phyloP scores from a whole-genome alignment of 2,113 vertebrate genomes.

The Irena cyanogastra region DNA sequence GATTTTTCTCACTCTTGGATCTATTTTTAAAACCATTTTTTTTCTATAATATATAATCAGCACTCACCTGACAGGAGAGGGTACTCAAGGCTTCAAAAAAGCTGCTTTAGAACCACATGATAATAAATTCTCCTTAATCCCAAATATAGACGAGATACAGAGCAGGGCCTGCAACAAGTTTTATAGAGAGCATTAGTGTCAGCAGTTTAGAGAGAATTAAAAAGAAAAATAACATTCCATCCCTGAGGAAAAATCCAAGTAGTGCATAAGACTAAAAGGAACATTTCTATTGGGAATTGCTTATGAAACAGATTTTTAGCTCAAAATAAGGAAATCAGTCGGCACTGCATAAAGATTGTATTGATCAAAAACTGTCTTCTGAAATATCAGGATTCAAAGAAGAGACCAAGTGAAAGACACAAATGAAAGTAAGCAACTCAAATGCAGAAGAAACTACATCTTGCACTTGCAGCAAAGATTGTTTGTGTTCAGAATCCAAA shows the following conservation, averaged over 20 bases:
- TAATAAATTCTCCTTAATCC: conserved; percentile 43
- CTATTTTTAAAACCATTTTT: conserved; percentile 29
- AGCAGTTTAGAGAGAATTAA: conserved; percentile 46
- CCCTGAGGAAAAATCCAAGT: conserved; percentile 12
- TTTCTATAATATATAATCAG: neutral
- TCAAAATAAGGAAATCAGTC: conserved; percentile 25
- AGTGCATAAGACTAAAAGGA: neutral
- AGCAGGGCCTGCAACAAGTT: conserved; percentile 5
- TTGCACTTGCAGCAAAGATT: neutral
- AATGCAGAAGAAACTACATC: neutral
- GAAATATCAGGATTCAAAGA: neutral
- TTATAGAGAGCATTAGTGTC: conserved; percentile 49
- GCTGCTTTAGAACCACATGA: conserved; percentile 23
- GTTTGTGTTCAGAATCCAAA: neutral
- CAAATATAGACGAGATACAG: neutral
- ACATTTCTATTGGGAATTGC: neutral
- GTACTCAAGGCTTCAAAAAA: conserved; percentile 8
- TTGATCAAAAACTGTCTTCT: conserved; percentile 29
- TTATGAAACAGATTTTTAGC: conserved; percentile 29
- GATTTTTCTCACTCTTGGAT: neutral
- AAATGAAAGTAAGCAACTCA: neutral
- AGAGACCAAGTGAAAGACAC: neutral
- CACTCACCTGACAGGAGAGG: conserved; percentile 29
- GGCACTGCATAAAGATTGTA: neutral
- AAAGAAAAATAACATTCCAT: conserved; percentile 23